Evolutionary conservation across 2,113 vertebrate genomes (phyloP).

Genomic region (Chaetura pelagica): DNA sequence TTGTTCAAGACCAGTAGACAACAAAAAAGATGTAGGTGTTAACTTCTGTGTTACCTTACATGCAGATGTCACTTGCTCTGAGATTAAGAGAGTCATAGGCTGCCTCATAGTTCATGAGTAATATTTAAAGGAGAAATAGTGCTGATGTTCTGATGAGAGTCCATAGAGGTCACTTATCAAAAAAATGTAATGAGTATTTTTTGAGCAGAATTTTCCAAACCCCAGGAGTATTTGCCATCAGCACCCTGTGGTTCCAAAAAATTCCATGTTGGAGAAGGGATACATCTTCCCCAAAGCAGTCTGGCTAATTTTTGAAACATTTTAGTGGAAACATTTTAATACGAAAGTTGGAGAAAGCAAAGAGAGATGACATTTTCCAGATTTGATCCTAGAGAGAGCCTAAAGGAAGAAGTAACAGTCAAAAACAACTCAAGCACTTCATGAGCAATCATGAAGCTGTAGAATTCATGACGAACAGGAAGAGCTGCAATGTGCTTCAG

Average conservation of each 20-base stretch:
- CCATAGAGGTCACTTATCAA: neutral
- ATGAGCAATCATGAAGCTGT: neutral
- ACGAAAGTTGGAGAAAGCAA: neutral
- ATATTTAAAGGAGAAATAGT: neutral
- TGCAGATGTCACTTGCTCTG: neutral
- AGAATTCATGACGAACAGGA: constrained; percentile 40
- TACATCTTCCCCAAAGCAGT: neutral
- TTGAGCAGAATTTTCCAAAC: neutral
- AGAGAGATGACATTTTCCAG: neutral
- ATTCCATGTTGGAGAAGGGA: neutral
- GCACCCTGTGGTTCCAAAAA: neutral
- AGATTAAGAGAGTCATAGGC: neutral
- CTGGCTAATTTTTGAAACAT: neutral
- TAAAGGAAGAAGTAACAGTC: neutral
- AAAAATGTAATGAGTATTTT: neutral
- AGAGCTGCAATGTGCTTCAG: neutral
- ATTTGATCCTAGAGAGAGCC: neutral
- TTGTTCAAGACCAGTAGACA: neutral
- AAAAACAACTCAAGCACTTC: neutral
- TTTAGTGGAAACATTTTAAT: neutral
- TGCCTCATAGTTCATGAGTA: neutral
- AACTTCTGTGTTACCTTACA: neutral
- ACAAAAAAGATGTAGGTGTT: neutral
- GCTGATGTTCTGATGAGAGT: neutral
- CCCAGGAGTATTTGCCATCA: neutral